Conservation (phyloP, 2,888 invertebrate genomes). For the Rhogogaster chlorosoma region DNA sequence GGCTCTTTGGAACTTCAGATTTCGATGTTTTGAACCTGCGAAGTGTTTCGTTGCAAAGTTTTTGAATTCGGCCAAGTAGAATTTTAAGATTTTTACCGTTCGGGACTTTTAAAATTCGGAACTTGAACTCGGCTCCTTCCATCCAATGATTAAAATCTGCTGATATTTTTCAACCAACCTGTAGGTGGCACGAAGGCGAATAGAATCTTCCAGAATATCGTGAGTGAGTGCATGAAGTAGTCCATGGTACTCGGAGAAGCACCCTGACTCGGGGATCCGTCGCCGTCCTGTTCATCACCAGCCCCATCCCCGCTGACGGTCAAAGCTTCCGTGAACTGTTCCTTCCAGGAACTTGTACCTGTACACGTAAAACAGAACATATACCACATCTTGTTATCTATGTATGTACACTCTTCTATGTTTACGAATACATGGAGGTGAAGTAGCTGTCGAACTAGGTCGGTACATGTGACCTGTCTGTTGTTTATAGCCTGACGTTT, state of each 20-base stretch:
- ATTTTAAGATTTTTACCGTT: too few relatives aligned
- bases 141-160: not conserved
- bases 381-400: not conserved
- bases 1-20: too few relatives aligned
- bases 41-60: too few relatives aligned
- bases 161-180: conserved; percentile 81
- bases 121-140: too few relatives aligned
- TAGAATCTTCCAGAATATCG: conserved; percentile 98
- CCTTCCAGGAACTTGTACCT: conserved; percentile 99
- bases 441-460: not conserved
- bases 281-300: conserved; percentile 78
- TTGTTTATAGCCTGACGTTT: conserved; percentile 8
- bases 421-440: not conserved
- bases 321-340: conserved; percentile 98
- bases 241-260: conserved; percentile 92
- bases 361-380: conserved; percentile 60
- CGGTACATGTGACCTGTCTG: not conserved
- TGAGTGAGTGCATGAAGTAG: conserved; percentile 97
- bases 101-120: too few relatives aligned
- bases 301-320: conserved; percentile 93
- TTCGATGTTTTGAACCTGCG: too few relatives aligned
- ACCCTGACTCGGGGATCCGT: conserved; percentile 77
- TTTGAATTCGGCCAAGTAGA: too few relatives aligned
- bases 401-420: not conserved
- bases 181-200: conserved; percentile 99